Conservation (phyloP, 2,888 invertebrate species). For the Himalopsyche tibetana region DNA sequence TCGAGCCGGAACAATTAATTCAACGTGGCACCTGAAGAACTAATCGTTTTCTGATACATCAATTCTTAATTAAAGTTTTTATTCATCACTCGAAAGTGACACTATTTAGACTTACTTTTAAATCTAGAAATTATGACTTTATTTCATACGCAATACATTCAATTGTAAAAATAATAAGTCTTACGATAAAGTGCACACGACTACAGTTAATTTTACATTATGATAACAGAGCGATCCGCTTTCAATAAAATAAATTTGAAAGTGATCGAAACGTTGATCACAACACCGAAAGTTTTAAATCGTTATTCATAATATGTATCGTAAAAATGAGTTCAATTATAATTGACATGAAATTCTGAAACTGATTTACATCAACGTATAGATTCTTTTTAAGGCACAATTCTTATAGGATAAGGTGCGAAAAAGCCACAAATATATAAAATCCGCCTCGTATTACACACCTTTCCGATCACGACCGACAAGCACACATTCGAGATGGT, state of each 20-base stretch:
- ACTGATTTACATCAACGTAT: not conserved
- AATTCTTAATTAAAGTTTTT: not conserved
- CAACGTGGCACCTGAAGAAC: not conserved
- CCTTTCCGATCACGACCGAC: not conserved
- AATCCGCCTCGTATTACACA: not conserved
- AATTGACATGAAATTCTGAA: conserved; percentile 29
- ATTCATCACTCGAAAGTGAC: not conserved
- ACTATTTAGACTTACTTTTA: not conserved
- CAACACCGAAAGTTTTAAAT: conserved; percentile 4
- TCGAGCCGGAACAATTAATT: not conserved
- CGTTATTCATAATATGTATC: not conserved
- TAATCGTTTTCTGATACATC: conserved; percentile 21
- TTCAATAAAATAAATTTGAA: not conserved
- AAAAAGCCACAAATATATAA: conserved; percentile 23
- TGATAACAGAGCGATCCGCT: not conserved
- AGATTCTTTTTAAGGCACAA: conserved; percentile 29
- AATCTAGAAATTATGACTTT: conserved; percentile 3
- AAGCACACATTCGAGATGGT: conserved; percentile 22
- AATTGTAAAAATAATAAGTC: conserved; percentile 9
- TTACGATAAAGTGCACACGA: conserved; percentile 3
- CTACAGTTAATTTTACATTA: not conserved
- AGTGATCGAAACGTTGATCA: not conserved
- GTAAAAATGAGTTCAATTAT: not conserved
- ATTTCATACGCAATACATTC: not conserved
- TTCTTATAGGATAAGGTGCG: conserved; percentile 20